These are phyloP conservation scores for Crocidura indochinensis DNA, from an alignment of 2,797 vertebrate species.

Conservation along the genomic window DNA sequence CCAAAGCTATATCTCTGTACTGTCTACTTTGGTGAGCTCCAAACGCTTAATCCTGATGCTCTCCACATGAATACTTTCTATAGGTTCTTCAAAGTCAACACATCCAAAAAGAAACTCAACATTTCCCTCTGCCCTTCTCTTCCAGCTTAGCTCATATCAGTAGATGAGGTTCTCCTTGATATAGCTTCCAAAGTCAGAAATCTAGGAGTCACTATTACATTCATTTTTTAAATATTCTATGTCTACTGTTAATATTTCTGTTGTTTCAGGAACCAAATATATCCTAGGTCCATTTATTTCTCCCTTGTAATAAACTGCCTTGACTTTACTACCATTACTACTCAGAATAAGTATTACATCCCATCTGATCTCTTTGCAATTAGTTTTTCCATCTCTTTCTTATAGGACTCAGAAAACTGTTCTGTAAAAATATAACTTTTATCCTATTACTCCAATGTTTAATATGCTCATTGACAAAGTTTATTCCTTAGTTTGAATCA, in stretches of 20 bases:
- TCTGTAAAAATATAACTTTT: neutral
- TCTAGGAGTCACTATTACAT: neutral
- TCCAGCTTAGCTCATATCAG: neutral
- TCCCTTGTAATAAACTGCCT: no score
- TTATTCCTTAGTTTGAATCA: neutral
- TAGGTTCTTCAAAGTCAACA: neutral
- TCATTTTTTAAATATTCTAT: neutral
- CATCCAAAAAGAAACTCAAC: neutral
- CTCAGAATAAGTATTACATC: neutral
- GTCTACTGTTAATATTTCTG: neutral
- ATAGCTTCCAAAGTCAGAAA: neutral
- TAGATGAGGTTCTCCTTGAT: neutral
- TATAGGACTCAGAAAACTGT: neutral
- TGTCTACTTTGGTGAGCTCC: neutral
- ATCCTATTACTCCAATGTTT: neutral
- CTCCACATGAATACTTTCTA: neutral
- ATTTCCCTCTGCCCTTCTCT: fast-evolving
- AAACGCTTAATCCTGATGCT: neutral
- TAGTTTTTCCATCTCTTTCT: neutral
- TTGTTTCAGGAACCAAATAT: neutral
- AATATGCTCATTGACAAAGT: neutral
- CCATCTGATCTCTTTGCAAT: neutral
- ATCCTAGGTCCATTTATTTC: neutral
- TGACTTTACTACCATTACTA: neutral
- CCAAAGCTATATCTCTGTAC: neutral